A percentile compares a stretch with the other conserved stretches of the same genome.
Evolutionary conservation across 2,888 invertebrate species (phyloP).

Genomic region (Drosophila imparisetae): DNA sequence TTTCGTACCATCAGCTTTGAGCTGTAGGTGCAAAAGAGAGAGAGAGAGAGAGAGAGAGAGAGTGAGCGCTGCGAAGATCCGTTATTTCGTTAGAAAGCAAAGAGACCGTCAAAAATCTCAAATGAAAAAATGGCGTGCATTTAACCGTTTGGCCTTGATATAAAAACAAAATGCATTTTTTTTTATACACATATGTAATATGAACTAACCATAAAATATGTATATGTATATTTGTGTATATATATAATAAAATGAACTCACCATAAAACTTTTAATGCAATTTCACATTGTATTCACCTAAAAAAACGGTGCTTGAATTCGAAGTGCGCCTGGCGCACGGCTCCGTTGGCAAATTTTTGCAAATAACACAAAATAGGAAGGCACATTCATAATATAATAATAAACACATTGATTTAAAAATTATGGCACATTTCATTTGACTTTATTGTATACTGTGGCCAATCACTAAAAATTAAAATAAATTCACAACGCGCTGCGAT

Average conservation of each 20-base stretch:
- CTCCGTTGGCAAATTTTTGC: conserved; percentile 55
- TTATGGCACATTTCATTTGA: conserved; percentile 40
- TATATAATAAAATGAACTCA: conserved; percentile 3
- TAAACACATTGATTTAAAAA: conserved; percentile 60
- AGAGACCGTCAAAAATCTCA: conserved; percentile 22
- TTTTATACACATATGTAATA: background rate
- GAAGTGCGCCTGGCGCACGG: conserved; percentile 69
- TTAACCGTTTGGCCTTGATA: conserved; percentile 1
- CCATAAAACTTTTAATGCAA: conserved; percentile 2
- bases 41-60: conserved; percentile 14
- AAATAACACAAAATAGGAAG: conserved; percentile 55
- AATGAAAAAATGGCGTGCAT: conserved; percentile 30
- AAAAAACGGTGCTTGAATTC: conserved; percentile 63
- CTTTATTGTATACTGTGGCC: conserved; percentile 19
- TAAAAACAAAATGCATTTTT: conserved; percentile 1
- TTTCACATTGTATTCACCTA: conserved; percentile 12
- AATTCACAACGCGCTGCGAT: conserved; percentile 27
- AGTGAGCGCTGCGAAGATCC: conserved; percentile 29
- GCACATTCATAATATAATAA: conserved; percentile 55
- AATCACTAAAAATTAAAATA: conserved; percentile 60
- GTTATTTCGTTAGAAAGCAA: conserved; percentile 50
- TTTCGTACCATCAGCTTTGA: conserved; percentile 21
- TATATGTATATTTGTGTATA: background rate
- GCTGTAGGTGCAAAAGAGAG: conserved; percentile 43
- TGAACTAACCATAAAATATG: conserved; percentile 21